Evolutionary conservation across 1,140 invertebrate species (phyloP).

Genomic region (Araneus ventricosus): DNA sequence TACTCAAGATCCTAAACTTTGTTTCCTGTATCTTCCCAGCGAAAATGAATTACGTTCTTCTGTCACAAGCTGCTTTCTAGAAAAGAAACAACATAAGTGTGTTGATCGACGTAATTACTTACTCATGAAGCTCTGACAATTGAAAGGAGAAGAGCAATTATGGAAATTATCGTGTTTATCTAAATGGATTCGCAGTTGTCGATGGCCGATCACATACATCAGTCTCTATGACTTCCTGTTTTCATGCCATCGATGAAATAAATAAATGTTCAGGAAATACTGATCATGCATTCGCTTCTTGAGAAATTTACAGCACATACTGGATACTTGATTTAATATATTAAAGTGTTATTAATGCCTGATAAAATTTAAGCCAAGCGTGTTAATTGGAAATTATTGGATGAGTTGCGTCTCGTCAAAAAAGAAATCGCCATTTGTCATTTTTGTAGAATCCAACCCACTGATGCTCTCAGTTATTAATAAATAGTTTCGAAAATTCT

Average conservation of each 20-base stretch:
- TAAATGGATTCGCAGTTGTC: slow-evolving; percentile 10
- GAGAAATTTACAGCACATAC: background rate
- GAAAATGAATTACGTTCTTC: too few species aligned
- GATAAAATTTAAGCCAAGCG: background rate
- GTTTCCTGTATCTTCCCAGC: too few species aligned
- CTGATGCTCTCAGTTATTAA: too few species aligned
- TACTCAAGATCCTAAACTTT: too few species aligned
- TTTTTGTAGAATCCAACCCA: too few species aligned
- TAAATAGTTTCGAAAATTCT: too few species aligned
- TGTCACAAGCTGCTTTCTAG: background rate
- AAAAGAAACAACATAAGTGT: background rate
- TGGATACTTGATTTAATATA: background rate
- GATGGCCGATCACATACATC: background rate
- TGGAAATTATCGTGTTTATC: background rate
- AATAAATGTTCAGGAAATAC: background rate
- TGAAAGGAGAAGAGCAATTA: background rate
- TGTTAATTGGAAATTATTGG: background rate
- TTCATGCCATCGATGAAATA: background rate
- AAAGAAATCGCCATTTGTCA: too few species aligned
- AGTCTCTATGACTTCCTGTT: slow-evolving; percentile 13
- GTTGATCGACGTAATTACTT: background rate
- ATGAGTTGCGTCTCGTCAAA: background rate
- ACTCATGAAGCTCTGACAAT: background rate
- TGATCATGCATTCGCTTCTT: background rate
- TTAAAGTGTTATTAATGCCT: background rate